Evolutionary conservation across 1,140 invertebrate species (phyloP), one percentile per base, ranked within the genome.

Genomic region (Bombus cullumanus): DNA sequence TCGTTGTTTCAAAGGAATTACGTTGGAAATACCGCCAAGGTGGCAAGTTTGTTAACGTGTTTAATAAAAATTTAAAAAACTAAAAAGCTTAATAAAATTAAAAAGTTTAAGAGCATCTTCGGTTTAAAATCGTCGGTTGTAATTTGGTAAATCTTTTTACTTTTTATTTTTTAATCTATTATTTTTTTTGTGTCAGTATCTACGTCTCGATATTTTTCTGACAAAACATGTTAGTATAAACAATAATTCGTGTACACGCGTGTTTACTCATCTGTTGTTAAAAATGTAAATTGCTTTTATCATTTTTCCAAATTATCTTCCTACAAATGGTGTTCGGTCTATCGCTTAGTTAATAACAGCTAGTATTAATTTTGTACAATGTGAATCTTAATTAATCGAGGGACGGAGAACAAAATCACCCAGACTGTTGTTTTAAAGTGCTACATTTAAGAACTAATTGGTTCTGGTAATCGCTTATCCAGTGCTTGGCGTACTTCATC

Each of bases 371-470:
- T 73, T 47, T 22, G 28, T 47, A 15, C 3, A 28, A 25, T 9
- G 12, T 28, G 28, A 37, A 53, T 34, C 43, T 75, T 53, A 28
- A 53, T 75, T 75, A 75, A 18, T 75, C 53, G 22, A 39, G 8
- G 0, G n/a, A 13, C 3, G 12, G 31, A 37, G 31, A 25, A 22
- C 1, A 57, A 28, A 75, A 37, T 43, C n/a, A 31, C 0, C 0
- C 18, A 22, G 5, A 3, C 6, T 28, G 73, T 75, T 75, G 43
- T 57, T 53, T 75, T 18, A 53, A 75, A 53, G 28, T 9, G 43
- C 53, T 75, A 34, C 31, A 15, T 34, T 31, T 53, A 53, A 75
- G 31, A 53, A 75, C 31, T 47, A 75, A 75, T 75, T 75, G 43
- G 18, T 75, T 28, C 43, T 34, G 43, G 31, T 47, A 75, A 34